Base-by-base conservation (phyloP, 2,113 vertebrate genomes). In the Vulpes lagopus region DNA sequence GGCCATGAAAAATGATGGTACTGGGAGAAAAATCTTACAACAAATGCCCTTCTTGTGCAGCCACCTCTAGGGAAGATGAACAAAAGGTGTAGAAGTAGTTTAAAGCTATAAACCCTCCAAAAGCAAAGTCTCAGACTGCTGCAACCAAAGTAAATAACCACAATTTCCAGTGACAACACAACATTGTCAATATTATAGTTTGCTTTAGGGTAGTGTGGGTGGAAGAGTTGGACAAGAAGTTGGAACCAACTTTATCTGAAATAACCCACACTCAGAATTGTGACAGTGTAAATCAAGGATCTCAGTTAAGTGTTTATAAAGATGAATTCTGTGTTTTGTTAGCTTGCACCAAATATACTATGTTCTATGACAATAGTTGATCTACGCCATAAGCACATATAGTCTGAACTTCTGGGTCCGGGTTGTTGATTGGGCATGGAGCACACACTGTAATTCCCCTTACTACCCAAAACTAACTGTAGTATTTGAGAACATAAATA, bases 1-100 rank as follows among this genome's bases (percentile, higher is more conserved):
- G 93, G 84, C 97, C 97, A 94, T 27, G 80, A 98, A 97, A 91
- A 96, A 95, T 93, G 93, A 97, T 38, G 55, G 94, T 90, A 85
- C 2, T 67, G 74, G 78, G 87, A 89, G 73, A 78, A 93, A 96
- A 95, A 87, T 83, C 38, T 43, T 80, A 96, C 49, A 95, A 80
- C 73, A 96, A 98, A 95, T 14, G 10, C 62, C 96, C 88, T 81
- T 92, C 81, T 81, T 64, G 67, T 30, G 6, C 84, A 97, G 91
- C 5, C 81, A 82, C 35, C 67, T 95, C 92, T 43, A 2, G 5
- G 95, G 71, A 73, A 94, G 94, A 92, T 38, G 49, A 94, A 81
- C 57, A 96, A 85, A 94, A 97, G 82, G 0, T 96, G 60, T 73
- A 93, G 51, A 97, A 94, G 91, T 25, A 88, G 65, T 96, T 98